phyloP scores from a whole-genome alignment of 2,797 vertebrate species.

The Myotis vivesi region DNA sequence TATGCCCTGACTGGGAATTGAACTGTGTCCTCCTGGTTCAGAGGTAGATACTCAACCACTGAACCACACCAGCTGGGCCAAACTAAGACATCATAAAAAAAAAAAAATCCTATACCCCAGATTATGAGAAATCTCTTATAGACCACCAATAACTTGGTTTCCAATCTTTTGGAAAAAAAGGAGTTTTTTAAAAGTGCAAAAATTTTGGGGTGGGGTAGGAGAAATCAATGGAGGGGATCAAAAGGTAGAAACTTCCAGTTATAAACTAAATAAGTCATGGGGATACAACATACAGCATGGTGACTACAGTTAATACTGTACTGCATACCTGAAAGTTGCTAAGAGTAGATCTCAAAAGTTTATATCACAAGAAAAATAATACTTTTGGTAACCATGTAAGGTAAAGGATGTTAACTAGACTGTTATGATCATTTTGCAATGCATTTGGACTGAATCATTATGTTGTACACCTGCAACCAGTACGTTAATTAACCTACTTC shows the following conservation, averaged over 20 bases:
- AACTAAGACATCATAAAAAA: background rate
- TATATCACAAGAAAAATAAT: background rate
- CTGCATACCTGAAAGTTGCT: background rate
- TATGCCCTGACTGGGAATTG: no score
- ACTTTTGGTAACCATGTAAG: background rate
- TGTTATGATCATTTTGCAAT: background rate
- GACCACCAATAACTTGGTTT: background rate
- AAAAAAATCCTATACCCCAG: background rate
- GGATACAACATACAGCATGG: background rate
- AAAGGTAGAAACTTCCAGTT: background rate
- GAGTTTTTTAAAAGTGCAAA: background rate
- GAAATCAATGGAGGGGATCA: background rate
- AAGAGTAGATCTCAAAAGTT: background rate
- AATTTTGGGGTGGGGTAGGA: background rate
- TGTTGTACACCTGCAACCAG: background rate
- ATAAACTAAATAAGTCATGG: background rate
- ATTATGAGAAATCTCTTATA: conserved; percentile 19
- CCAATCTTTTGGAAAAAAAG: background rate
- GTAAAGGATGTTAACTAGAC: background rate
- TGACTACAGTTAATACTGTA: background rate
- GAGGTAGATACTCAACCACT: no score
- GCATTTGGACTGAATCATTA: background rate
- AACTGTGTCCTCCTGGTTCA: no score
- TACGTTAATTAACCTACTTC: background rate
- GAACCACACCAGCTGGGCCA: no score